Conservation (phyloP, 2,797 vertebrate species). For the Bovichtus variegatus region DNA sequence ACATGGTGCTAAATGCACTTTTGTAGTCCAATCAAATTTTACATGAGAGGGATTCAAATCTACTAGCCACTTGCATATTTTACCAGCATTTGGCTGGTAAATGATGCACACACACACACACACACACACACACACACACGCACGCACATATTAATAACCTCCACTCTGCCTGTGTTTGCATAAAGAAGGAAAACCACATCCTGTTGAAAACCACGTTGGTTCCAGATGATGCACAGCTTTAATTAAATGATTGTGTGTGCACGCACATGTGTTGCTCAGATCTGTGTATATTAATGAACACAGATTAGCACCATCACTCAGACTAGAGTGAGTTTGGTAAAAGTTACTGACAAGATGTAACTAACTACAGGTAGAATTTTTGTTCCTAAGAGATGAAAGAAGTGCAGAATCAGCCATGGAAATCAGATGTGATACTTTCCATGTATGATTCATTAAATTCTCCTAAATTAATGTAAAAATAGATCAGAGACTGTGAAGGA, state of each 20-base stretch:
- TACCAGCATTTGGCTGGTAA: too few species aligned
- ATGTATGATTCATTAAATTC: neutral
- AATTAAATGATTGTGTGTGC: conserved; percentile 20
- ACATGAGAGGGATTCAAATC: too few species aligned
- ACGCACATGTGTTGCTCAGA: neutral
- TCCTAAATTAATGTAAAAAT: conserved; percentile 2
- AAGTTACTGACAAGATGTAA: neutral
- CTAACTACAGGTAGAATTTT: too few species aligned
- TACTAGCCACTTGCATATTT: too few species aligned
- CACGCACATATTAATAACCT: conserved; percentile 8
- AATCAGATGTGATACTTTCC: neutral
- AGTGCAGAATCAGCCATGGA: neutral
- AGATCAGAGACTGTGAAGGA: neutral
- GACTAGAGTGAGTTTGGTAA: neutral
- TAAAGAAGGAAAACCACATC: conserved; percentile 68
- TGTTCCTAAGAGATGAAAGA: neutral
- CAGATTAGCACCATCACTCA: neutral
- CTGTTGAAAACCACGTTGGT: conserved; percentile 59
- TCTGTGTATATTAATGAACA: neutral
- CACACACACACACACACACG: neutral
- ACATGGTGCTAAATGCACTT: too few species aligned
- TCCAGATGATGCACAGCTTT: conserved; percentile 42
- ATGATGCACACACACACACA: neutral
- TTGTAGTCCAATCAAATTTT: too few species aligned
- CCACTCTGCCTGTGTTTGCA: neutral